phyloP scores from a whole-genome alignment of 2,888 invertebrate species.

The Parnassius mnemosyne region DNA sequence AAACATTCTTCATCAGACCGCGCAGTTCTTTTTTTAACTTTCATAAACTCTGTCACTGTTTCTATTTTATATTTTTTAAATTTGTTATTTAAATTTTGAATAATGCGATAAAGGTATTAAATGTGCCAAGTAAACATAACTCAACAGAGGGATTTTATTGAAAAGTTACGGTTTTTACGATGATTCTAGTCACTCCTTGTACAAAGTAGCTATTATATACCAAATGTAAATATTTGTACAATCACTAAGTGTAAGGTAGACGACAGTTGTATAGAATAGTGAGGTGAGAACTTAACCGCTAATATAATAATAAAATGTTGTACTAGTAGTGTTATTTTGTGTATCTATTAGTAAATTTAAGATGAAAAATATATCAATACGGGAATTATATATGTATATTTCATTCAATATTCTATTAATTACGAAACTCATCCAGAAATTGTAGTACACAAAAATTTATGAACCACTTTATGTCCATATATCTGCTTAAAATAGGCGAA shows the following conservation, averaged over 20 bases:
- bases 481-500: no score
- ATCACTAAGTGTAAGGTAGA: constrained; percentile 43
- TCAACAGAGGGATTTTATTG: constrained; percentile 16
- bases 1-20: constrained; percentile 38
- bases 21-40: constrained; percentile 27
- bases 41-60: constrained; percentile 31
- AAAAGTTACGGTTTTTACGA: constrained; percentile 39
- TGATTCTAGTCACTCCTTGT: constrained; percentile 71
- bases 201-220: constrained; percentile 59
- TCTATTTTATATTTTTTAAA: constrained; percentile 14
- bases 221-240: constrained; percentile 44
- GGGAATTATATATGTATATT: constrained; percentile 13
- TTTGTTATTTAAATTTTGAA: not conserved
- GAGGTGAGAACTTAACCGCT: constrained; percentile 11
- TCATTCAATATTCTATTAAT: constrained; percentile 8
- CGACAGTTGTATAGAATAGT: constrained; percentile 29
- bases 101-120: not conserved
- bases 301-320: constrained; percentile 36
- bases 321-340: constrained; percentile 69
- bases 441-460: no score
- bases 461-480: no score
- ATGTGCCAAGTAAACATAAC: not conserved
- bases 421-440: no score
- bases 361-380: constrained; percentile 43
- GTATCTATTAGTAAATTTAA: constrained; percentile 49